phyloP scores from a whole-genome alignment of 2,113 vertebrate genomes.

The Quiscalus mexicanus region DNA sequence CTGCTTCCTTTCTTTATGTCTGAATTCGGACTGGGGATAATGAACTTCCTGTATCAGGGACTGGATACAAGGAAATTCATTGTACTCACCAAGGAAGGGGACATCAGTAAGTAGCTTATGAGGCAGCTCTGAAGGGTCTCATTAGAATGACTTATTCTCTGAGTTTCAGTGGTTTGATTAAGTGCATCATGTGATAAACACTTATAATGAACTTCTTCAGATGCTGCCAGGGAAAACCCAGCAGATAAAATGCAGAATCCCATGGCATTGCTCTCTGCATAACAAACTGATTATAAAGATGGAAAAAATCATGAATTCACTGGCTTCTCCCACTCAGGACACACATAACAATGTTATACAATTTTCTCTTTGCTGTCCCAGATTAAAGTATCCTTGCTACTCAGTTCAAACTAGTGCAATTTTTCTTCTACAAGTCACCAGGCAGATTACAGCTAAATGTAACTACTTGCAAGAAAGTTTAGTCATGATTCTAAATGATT shows the following conservation, averaged over 20 bases:
- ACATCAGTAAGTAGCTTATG: constrained; percentile 73
- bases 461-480: neutral
- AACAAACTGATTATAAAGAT: constrained; percentile 56
- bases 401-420: constrained; percentile 3
- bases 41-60: constrained; percentile 77
- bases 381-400: constrained; percentile 1
- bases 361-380: constrained; percentile 21
- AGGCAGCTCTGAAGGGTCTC: constrained; percentile 71
- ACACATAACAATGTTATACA: constrained; percentile 52
- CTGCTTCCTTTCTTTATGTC: constrained; percentile 68
- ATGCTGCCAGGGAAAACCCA: constrained; percentile 74
- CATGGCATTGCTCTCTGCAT: constrained; percentile 45
- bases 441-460: neutral
- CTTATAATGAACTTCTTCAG: constrained; percentile 76
- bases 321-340: constrained; percentile 27
- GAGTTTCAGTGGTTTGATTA: constrained; percentile 73
- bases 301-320: constrained; percentile 51
- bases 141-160: constrained; percentile 74
- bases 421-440: neutral
- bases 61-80: constrained; percentile 73
- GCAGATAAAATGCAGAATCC: constrained; percentile 65
- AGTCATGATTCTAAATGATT: neutral
- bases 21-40: constrained; percentile 68
- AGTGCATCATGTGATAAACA: constrained; percentile 74
- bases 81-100: constrained; percentile 72